Percentiles rank a stretch among this genome's conserved stretches.
phyloP scores from a whole-genome alignment of 2,888 invertebrate species.

The Drosophila mayaguana region DNA sequence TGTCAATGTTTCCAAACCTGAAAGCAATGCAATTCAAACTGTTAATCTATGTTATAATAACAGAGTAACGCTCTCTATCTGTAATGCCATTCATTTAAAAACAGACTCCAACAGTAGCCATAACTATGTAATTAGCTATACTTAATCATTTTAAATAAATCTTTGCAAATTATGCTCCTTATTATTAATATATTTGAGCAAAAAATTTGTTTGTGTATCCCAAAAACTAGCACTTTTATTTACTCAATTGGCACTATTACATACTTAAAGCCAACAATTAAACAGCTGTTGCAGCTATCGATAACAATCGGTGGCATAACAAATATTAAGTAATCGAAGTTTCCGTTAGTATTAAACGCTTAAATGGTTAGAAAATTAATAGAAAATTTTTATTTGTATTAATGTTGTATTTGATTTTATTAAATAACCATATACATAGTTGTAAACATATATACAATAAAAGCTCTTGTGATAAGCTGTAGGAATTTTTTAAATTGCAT shows the following conservation, averaged over 20 bases:
- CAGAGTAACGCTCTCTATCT: slow-evolving; percentile 16
- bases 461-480: slow-evolving; percentile 51
- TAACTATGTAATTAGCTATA: not conserved
- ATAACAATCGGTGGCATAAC: not conserved
- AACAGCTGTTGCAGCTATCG: slow-evolving; percentile 5
- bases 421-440: slow-evolving; percentile 42
- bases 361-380: not conserved
- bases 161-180: not conserved
- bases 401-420: slow-evolving; percentile 31
- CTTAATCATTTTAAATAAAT: not conserved
- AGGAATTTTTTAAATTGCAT: slow-evolving; percentile 41
- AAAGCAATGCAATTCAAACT: slow-evolving; percentile 17
- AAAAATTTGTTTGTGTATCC: too few species aligned
- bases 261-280: not conserved
- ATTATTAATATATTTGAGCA: not conserved
- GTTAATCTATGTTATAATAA: slow-evolving; percentile 11
- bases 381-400: not conserved
- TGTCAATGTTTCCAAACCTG: slow-evolving; percentile 24
- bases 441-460: slow-evolving; percentile 57
- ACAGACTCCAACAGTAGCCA: rapidly evolving
- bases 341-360: not conserved
- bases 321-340: not conserved
- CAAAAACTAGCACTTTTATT: not conserved
- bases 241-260: not conserved
- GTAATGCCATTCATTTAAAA: not conserved